Percentiles rank a stretch among this genome's conserved stretches.
Evolutionary conservation across 2,888 invertebrate genomes (phyloP).

Genomic region (Macaria liturata): DNA sequence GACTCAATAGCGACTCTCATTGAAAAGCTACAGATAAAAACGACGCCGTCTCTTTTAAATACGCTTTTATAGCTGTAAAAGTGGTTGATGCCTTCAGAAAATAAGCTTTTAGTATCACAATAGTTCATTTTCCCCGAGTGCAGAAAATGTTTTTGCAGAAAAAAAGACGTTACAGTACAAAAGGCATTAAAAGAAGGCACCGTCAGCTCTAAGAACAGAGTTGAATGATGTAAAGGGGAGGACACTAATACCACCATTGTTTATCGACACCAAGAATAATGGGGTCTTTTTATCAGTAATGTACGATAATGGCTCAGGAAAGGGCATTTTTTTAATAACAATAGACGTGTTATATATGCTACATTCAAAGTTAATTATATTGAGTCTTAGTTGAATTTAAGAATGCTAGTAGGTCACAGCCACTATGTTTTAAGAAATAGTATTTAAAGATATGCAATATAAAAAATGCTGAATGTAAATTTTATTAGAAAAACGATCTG

Average conservation of each 20-base stretch:
- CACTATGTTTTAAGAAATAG: too few species aligned
- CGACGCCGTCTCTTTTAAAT: too few species aligned
- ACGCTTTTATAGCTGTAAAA: too few species aligned
- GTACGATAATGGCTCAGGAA: conserved; percentile 8
- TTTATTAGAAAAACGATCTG: too few species aligned
- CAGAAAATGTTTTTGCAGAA: conserved; percentile 6
- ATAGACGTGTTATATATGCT: too few species aligned
- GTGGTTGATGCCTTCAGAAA: neutral
- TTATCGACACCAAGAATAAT: conserved; percentile 11
- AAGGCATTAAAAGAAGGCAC: conserved; percentile 7
- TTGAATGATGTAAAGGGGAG: conserved; percentile 11
- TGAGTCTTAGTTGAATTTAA: too few species aligned
- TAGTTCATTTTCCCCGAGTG: neutral
- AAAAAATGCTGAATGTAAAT: too few species aligned
- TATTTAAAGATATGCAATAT: too few species aligned
- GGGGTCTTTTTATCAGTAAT: conserved; percentile 11
- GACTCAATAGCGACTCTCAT: too few species aligned
- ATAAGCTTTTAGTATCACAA: conserved; percentile 1
- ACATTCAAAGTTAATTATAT: too few species aligned
- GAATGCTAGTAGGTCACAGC: too few species aligned
- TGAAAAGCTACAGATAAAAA: too few species aligned
- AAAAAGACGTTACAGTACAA: neutral
- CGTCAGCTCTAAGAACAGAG: conserved; percentile 9
- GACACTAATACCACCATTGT: conserved; percentile 12
- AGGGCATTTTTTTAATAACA: neutral